Percentiles rank a stretch among this genome's conserved stretches.
Conservation (phyloP, 2,888 invertebrate genomes). For the Onchidella celtica region DNA sequence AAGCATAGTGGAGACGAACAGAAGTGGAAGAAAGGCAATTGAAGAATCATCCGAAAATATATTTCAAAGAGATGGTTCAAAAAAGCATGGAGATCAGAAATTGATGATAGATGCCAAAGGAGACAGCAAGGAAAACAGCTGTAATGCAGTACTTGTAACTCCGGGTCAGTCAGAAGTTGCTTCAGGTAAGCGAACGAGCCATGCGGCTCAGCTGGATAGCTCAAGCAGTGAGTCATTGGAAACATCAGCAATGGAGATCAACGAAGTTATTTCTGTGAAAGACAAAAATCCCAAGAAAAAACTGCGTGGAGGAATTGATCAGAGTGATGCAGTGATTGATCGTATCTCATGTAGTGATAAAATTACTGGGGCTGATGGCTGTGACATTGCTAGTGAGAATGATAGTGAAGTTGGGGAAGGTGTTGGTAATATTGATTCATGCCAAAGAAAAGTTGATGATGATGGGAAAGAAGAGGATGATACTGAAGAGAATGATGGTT, state of each 20-base stretch:
- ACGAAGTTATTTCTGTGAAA: neutral
- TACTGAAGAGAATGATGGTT: neutral
- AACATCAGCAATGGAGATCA: neutral
- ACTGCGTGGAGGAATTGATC: slow-evolving; percentile 16
- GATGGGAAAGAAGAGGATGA: neutral
- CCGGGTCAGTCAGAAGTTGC: slow-evolving; percentile 7
- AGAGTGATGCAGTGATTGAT: neutral
- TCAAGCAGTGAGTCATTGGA: neutral
- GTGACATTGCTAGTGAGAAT: neutral
- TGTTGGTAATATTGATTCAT: too few species aligned
- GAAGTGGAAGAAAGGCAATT: neutral
- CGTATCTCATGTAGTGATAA: neutral
- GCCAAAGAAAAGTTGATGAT: too few species aligned
- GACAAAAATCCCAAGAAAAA: slow-evolving; percentile 6
- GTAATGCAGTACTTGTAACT: neutral
- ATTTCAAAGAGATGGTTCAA: neutral
- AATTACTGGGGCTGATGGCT: neutral
- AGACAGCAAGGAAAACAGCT: neutral
- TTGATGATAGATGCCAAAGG: neutral
- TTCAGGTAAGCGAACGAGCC: slow-evolving; percentile 10
- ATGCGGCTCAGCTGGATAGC: neutral
- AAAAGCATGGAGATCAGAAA: neutral
- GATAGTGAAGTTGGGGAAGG: neutral
- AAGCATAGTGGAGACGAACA: neutral
- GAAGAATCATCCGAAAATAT: neutral